Conservation (phyloP, 92 coral and sea anemone genomes). For the Porites evermanni region DNA sequence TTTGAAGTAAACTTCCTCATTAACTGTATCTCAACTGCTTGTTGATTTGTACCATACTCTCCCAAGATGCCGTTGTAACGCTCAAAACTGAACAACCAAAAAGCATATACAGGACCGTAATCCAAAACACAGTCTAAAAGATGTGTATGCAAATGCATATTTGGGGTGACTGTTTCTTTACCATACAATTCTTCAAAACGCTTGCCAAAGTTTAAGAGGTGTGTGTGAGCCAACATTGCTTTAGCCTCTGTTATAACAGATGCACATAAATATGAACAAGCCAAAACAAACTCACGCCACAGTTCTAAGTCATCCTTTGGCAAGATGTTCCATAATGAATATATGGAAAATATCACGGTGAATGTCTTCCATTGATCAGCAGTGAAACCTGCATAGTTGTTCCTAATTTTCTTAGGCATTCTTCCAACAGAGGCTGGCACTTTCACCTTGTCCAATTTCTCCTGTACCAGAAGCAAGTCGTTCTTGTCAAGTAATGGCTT, state of each 20-base stretch:
- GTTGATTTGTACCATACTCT: slow-evolving; percentile 55
- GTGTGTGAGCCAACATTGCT: slow-evolving; percentile 60
- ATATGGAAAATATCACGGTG: slow-evolving; percentile 57
- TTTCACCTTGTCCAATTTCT: slow-evolving; percentile 63
- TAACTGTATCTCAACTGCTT: slow-evolving; percentile 63
- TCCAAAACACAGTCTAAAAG: slow-evolving; percentile 68
- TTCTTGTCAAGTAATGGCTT: slow-evolving; percentile 38
- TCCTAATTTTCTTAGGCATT: slow-evolving; percentile 70
- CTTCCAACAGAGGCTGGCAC: slow-evolving; percentile 73
- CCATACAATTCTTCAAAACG: slow-evolving; percentile 64
- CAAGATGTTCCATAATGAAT: slow-evolving; percentile 52
- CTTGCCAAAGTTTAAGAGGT: slow-evolving; percentile 48
- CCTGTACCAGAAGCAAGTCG: slow-evolving; percentile 51
- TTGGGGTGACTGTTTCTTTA: slow-evolving; percentile 64
- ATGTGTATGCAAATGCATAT: slow-evolving; percentile 78
- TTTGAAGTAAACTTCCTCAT: slow-evolving; percentile 61
- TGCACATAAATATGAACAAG: slow-evolving; percentile 57
- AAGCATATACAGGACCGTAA: slow-evolving; percentile 75
- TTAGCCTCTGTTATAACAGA: slow-evolving; percentile 55
- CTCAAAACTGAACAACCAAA: slow-evolving; percentile 81
- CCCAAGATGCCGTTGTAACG: slow-evolving; percentile 76
- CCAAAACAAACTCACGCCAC: slow-evolving; percentile 76
- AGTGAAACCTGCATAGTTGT: slow-evolving; percentile 78
- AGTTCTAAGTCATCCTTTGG: slow-evolving; percentile 56
- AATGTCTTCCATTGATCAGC: slow-evolving; percentile 82